phyloP scores from a whole-genome alignment of 2,113 vertebrate genomes.

The Podilymbus podiceps region DNA sequence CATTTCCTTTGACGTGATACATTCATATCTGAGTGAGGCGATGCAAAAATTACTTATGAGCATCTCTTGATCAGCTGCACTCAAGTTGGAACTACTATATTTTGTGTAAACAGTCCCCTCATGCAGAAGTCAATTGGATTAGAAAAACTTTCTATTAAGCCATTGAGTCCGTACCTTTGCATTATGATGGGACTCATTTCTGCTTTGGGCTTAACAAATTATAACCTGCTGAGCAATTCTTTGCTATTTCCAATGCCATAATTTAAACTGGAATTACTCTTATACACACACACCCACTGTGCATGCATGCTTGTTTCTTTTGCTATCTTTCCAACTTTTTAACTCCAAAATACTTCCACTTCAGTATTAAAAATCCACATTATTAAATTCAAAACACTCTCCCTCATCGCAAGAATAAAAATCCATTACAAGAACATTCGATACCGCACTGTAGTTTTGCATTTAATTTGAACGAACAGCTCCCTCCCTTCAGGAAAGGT shows the following conservation, averaged over 20 bases:
- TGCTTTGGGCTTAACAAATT: neutral
- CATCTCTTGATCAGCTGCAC: neutral
- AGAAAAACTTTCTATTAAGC: neutral
- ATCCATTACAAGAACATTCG: neutral
- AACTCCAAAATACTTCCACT: neutral
- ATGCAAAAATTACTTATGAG: neutral
- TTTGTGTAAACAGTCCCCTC: neutral
- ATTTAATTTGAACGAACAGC: neutral
- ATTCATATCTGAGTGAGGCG: neutral
- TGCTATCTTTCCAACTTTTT: neutral
- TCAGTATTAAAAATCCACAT: neutral
- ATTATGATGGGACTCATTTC: neutral
- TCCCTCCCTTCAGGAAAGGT: neutral
- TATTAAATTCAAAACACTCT: neutral
- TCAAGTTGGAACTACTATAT: neutral
- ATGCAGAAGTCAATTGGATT: neutral
- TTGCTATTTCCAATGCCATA: neutral
- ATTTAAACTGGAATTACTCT: neutral
- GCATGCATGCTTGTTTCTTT: neutral
- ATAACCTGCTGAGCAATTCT: neutral
- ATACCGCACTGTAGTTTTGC: neutral
- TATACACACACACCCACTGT: fast-evolving
- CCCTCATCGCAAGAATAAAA: neutral
- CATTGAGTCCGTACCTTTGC: neutral
- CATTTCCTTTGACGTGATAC: neutral